Evolutionary conservation across 2,888 invertebrate genomes (phyloP).

Genomic region (Agrotis segetum): DNA sequence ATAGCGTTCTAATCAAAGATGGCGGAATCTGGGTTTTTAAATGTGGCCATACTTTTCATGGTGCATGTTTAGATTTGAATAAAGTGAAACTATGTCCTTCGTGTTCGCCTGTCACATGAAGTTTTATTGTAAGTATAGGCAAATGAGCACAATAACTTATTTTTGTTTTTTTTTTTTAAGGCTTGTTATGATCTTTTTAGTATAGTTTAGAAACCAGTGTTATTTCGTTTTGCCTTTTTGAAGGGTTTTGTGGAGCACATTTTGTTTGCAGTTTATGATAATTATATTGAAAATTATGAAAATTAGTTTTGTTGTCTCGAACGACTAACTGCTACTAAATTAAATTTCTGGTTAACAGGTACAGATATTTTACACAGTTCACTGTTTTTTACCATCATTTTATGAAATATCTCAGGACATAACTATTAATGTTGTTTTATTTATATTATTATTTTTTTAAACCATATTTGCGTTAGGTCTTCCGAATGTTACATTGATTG

Average conservation of each 20-base stretch:
- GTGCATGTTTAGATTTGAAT: conserved; percentile 91
- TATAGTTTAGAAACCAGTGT: conserved; percentile 30
- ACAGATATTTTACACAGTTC: not conserved
- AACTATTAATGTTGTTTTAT: not conserved
- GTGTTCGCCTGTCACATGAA: conserved; percentile 74
- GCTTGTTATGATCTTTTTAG: conserved; percentile 40
- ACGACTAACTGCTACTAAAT: conserved; percentile 1
- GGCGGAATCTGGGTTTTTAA: conserved; percentile 92
- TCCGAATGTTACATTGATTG: not conserved
- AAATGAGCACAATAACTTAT: conserved; percentile 42
- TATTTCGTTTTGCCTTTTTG: conserved; percentile 21
- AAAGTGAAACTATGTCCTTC: conserved; percentile 88
- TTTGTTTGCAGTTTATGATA: conserved; percentile 20
- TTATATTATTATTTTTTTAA: not conserved
- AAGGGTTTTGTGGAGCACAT: conserved; percentile 18
- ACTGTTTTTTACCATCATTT: not conserved
- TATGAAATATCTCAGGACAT: not conserved
- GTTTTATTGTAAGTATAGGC: conserved; percentile 4
- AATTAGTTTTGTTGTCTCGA: conserved; percentile 10
- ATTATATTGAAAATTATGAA: conserved; percentile 10
- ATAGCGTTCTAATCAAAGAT: conserved; percentile 91
- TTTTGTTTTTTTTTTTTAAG: conserved; percentile 27
- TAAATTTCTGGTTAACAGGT: not conserved
- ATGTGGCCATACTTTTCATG: conserved; percentile 92
- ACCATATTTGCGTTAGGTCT: not conserved